Percentiles rank a stretch among this genome's conserved stretches.
Evolutionary conservation across 2,797 vertebrate genomes (phyloP).

Genomic region (Sphenodon punctatus): DNA sequence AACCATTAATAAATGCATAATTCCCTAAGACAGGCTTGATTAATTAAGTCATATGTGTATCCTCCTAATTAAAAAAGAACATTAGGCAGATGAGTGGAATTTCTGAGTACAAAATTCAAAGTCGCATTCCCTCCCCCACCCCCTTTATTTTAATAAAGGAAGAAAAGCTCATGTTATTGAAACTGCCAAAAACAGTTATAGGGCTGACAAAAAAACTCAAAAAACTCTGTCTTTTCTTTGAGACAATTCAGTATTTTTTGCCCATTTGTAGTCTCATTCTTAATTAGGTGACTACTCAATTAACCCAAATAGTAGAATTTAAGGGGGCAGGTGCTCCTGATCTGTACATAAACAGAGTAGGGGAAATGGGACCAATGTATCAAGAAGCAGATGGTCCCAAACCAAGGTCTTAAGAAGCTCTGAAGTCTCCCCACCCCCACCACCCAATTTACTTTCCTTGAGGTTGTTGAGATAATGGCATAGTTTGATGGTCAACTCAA

Average conservation of each 20-base stretch:
- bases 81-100: constrained; percentile 81
- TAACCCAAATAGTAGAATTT: constrained; percentile 74
- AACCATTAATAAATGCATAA: constrained; percentile 82
- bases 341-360: constrained; percentile 69
- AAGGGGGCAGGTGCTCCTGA: constrained; percentile 69
- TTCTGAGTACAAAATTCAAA: constrained; percentile 72
- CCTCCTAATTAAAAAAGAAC: constrained; percentile 81
- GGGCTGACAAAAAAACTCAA: constrained; percentile 60
- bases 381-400: constrained; percentile 63
- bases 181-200: constrained; percentile 68
- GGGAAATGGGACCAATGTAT: constrained; percentile 65
- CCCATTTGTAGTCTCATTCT: constrained; percentile 74
- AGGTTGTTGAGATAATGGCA: constrained; percentile 44
- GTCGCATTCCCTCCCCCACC: constrained; percentile 33
- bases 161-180: constrained; percentile 69
- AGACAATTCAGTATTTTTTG: constrained; percentile 77
- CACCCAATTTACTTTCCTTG: constrained; percentile 47
- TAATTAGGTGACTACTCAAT: constrained; percentile 75
- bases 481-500: background rate
- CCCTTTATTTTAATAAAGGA: constrained; percentile 74
- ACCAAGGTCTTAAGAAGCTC: constrained; percentile 43
- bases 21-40: constrained; percentile 79
- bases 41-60: constrained; percentile 84
- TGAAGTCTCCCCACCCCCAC: constrained; percentile 28
- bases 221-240: constrained; percentile 72